Evolutionary conservation across 1,140 invertebrate genomes (phyloP).

Genomic region (Paralvinella palmiformis): DNA sequence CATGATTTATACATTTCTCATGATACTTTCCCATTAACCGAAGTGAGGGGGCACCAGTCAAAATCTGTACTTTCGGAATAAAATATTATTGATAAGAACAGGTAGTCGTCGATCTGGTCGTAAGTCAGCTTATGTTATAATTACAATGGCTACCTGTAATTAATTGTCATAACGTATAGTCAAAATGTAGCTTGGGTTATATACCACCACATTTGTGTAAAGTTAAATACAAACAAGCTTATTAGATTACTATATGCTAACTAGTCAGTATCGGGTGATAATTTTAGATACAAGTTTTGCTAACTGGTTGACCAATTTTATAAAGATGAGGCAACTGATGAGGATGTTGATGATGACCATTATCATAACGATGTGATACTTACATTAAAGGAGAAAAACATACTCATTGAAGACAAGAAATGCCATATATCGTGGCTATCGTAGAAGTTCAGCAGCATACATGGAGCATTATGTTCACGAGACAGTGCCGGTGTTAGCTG

Average conservation of each 20-base stretch:
- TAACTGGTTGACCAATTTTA: too few species aligned
- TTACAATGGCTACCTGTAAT: too few species aligned
- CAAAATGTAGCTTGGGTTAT: too few species aligned
- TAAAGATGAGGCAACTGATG: not conserved
- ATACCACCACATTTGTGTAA: not conserved
- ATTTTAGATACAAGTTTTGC: conserved; percentile 7
- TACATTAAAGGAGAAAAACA: conserved; percentile 76
- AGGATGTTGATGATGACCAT: not conserved
- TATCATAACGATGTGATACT: conserved; percentile 16
- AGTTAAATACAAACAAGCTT: not conserved
- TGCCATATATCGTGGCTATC: conserved; percentile 89
- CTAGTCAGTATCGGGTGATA: conserved; percentile 3
- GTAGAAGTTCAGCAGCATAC: conserved; percentile 71
- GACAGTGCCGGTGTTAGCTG: conserved; percentile 72
- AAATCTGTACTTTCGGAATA: too few species aligned
- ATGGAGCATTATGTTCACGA: conserved; percentile 67
- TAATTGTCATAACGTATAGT: too few species aligned
- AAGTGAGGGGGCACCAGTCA: too few species aligned
- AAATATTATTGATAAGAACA: too few species aligned
- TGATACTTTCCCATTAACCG: too few species aligned
- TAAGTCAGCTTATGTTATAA: too few species aligned
- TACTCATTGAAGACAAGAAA: conserved; percentile 72
- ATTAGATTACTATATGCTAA: not conserved
- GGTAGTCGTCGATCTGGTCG: too few species aligned
- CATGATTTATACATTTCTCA: too few species aligned